phyloP scores from a whole-genome alignment of 1,140 invertebrate genomes.

The Probaryconus sp. region DNA sequence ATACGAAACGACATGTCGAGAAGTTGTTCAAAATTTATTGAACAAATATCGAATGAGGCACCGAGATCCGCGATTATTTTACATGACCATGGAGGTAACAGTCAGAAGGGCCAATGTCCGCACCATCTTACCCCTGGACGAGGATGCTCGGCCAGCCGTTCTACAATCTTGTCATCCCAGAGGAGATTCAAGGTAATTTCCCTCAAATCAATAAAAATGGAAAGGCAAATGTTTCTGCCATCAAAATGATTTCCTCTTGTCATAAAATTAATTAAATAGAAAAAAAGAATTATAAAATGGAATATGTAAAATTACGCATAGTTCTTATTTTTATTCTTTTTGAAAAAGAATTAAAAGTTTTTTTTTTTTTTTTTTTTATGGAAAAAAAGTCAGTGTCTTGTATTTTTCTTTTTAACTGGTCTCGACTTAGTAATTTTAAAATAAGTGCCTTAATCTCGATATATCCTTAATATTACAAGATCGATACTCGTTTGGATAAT shows the following conservation, averaged over 20 bases:
- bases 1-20: conserved; percentile 89
- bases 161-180: conserved; percentile 93
- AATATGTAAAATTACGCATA: too few species aligned
- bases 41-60: conserved; percentile 95
- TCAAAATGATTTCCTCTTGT: too few species aligned
- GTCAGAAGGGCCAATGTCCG: conserved; percentile 88
- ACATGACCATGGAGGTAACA: conserved; percentile 94
- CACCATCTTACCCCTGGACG: conserved; percentile 90
- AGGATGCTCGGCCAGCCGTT: conserved; percentile 91
- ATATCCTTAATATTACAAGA: conserved; percentile 26
- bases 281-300: too few species aligned
- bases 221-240: too few species aligned
- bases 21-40: conserved; percentile 90
- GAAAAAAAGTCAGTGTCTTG: too few species aligned
- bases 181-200: conserved; percentile 90
- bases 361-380: too few species aligned
- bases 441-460: conserved; percentile 26
- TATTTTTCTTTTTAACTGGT: too few species aligned
- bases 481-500: conserved; percentile 21
- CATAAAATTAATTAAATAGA: too few species aligned
- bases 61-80: conserved; percentile 94
- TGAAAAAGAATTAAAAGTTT: too few species aligned
- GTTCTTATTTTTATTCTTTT: too few species aligned
- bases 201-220: too few species aligned
- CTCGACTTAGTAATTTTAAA: conserved; percentile 64